These are phyloP conservation scores for Harpagifer antarcticus DNA, from an alignment of 2,797 vertebrate species.

Conservation along the genomic window DNA sequence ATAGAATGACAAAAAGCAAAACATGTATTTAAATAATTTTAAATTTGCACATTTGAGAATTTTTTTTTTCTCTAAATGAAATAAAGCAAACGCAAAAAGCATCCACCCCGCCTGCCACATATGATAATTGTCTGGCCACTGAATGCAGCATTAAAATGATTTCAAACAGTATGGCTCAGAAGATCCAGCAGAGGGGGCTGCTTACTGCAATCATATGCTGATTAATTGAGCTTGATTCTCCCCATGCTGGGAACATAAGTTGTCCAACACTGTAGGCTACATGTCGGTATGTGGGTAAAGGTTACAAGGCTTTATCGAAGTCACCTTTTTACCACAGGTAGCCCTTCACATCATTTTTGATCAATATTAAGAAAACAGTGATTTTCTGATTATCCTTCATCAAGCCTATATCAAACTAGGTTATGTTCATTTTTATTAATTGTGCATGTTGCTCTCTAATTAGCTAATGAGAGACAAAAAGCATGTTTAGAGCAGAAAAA, in stretches of 20 bases:
- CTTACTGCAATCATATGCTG: conserved; percentile 86
- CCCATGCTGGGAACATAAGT: conserved; percentile 87
- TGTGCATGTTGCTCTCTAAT: conserved; percentile 83
- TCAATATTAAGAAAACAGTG: conserved; percentile 79
- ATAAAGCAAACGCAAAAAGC: conserved; percentile 56
- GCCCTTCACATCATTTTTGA: conserved; percentile 79
- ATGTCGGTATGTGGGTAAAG: conserved; percentile 85
- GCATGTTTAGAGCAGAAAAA: conserved; percentile 83
- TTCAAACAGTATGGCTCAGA: conserved; percentile 81
- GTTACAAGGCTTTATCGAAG: conserved; percentile 82
- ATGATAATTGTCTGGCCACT: conserved; percentile 69
- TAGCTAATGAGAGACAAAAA: conserved; percentile 85
- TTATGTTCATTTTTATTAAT: conserved; percentile 86
- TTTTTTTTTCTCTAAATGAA: conserved; percentile 35
- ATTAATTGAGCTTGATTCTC: conserved; percentile 87
- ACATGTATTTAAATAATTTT: conserved; percentile 40
- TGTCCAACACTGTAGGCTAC: conserved; percentile 85
- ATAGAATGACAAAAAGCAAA: conserved; percentile 30
- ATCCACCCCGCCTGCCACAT: conserved; percentile 49
- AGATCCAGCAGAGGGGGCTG: conserved; percentile 87
- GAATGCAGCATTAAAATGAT: conserved; percentile 74
- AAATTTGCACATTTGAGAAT: conserved; percentile 32
- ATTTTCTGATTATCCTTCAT: conserved; percentile 82
- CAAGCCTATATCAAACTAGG: conserved; percentile 84
- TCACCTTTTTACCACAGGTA: conserved; percentile 84